Conservation (phyloP, 2,888 invertebrate species). For the Sphinx pinastri region DNA sequence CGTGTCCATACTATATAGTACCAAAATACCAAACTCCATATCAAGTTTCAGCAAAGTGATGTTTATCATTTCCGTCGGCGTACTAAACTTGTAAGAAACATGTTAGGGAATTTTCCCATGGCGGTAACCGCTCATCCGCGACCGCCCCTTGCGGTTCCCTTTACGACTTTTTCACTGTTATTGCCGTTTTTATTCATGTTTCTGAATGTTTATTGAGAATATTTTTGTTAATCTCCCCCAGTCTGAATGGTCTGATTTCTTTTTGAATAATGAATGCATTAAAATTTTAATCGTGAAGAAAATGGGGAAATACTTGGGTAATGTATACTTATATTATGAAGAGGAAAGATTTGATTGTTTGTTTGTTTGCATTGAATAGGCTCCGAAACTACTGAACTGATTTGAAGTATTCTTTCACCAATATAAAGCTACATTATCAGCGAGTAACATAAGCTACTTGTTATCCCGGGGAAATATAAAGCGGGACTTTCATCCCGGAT, state of each 20-base stretch:
- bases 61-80: background rate
- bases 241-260: slow-evolving; percentile 26
- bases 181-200: slow-evolving; percentile 54
- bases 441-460: no score
- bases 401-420: no score
- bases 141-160: slow-evolving; percentile 45
- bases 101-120: slow-evolving; percentile 27
- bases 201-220: slow-evolving; percentile 47
- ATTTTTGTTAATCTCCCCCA: slow-evolving; percentile 39
- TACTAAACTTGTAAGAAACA: slow-evolving; percentile 17
- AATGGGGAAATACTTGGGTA: background rate
- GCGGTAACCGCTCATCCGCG: slow-evolving; percentile 33
- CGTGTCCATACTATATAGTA: no score
- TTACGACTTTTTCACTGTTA: slow-evolving; percentile 54
- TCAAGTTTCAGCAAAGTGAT: background rate
- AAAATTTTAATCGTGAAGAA: background rate
- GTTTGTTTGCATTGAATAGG: no score
- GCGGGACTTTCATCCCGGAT: no score
- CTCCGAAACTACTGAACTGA: no score
- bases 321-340: background rate
- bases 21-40: background rate
- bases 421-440: no score
- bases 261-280: slow-evolving; percentile 4
- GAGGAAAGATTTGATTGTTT: no score
- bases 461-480: no score